Evolutionary conservation across 2,113 vertebrate genomes (phyloP).

Genomic region (Dasypus novemcinctus): DNA sequence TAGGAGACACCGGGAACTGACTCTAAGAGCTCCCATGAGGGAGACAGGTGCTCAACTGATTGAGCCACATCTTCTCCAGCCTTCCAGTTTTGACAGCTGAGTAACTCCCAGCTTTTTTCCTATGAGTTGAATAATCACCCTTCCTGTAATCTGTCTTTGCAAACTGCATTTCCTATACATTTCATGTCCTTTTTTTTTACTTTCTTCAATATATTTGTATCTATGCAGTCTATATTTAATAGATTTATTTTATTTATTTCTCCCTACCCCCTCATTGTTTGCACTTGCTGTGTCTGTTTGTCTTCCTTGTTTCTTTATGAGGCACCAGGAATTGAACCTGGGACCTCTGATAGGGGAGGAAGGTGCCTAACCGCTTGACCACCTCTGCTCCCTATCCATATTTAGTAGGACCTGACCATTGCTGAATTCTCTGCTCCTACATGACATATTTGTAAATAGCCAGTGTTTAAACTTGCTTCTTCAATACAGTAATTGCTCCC

Average conservation of each 20-base stretch:
- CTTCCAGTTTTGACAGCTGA: neutral
- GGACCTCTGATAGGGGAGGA: too few species aligned
- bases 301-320: too few species aligned
- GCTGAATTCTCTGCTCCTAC: neutral
- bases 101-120: neutral
- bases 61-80: too few species aligned
- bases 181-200: neutral
- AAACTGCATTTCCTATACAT: neutral
- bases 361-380: too few species aligned
- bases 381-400: neutral
- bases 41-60: too few species aligned
- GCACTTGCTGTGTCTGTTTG: too few species aligned
- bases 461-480: neutral
- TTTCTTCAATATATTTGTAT: neutral
- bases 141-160: neutral
- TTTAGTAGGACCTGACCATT: neutral
- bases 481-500: neutral
- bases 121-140: constrained; percentile 14
- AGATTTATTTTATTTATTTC: too few species aligned
- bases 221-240: too few species aligned
- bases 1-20: too few species aligned
- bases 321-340: too few species aligned
- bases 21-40: too few species aligned
- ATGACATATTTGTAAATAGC: neutral
- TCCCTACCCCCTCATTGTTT: too few species aligned